Evolutionary conservation across 2,888 invertebrate species (phyloP).

Genomic region (Apamea sordens): DNA sequence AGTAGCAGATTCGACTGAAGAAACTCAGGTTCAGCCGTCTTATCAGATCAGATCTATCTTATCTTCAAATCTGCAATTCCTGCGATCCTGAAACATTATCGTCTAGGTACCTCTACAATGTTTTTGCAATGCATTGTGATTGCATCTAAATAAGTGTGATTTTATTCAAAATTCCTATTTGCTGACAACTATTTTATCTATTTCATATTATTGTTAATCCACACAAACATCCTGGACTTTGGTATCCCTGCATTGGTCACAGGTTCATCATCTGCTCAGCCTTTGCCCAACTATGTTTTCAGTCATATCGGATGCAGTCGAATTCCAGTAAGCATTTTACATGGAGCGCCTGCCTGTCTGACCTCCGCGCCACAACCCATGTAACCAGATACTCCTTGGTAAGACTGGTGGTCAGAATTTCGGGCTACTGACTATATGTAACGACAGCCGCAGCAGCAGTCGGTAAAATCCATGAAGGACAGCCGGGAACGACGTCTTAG

Average conservation of each 20-base stretch:
- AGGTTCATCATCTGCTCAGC: background rate
- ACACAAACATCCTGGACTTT: background rate
- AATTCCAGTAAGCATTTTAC: background rate
- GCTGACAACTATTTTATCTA: too few species aligned
- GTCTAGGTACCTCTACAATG: background rate
- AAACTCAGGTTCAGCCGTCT: too few species aligned
- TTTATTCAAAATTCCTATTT: background rate
- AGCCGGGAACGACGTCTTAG: too few species aligned
- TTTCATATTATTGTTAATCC: background rate
- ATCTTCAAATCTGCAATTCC: too few species aligned
- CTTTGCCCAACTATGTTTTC: background rate
- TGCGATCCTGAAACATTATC: background rate
- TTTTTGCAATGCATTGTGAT: background rate
- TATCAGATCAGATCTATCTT: too few species aligned
- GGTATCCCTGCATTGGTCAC: background rate
- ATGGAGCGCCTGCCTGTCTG: background rate
- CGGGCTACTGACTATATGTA: background rate
- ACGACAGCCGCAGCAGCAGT: too few species aligned
- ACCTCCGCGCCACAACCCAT: background rate
- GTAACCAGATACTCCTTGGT: background rate
- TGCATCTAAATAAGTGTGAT: background rate
- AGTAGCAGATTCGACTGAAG: background rate
- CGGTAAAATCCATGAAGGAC: too few species aligned
- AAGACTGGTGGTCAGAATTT: background rate
- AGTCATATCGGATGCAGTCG: too few species aligned